These are phyloP conservation scores for Aquatica leii DNA, from an alignment of 2,888 invertebrate species.

Conservation along the genomic window DNA sequence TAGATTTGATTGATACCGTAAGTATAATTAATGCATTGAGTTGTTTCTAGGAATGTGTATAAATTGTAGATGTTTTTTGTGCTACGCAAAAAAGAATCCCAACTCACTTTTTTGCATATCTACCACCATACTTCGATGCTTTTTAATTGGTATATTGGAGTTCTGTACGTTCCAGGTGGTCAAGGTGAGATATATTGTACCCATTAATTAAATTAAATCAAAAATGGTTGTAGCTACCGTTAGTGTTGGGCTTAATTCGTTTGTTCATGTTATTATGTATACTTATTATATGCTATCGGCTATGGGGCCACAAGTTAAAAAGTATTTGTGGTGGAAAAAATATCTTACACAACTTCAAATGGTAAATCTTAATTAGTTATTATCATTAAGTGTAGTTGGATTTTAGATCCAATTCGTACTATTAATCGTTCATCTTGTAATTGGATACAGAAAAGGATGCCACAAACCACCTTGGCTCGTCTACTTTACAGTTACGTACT, in stretches of 20 bases:
- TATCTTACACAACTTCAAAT: conserved; percentile 90
- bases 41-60: not conserved
- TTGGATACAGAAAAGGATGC: conserved; percentile 39
- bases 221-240: conserved; percentile 76
- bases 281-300: conserved; percentile 87
- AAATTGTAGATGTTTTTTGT: conserved; percentile 77
- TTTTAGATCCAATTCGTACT: conserved; percentile 43
- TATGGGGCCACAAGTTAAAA: conserved; percentile 80
- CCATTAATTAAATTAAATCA: not conserved
- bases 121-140: conserved; percentile 95
- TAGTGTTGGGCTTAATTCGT: conserved; percentile 82
- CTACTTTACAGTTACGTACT: conserved; percentile 42
- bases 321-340: conserved; percentile 92
- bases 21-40: conserved; percentile 47
- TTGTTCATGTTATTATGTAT: conserved; percentile 93
- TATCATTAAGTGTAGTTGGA: too few species aligned
- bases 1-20: conserved; percentile 91
- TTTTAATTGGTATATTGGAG: conserved; percentile 78
- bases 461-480: conserved; percentile 41
- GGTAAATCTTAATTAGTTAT: too few species aligned
- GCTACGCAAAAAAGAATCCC: conserved; percentile 87
- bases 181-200: conserved; percentile 60
- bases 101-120: conserved; percentile 89
- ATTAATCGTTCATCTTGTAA: conserved; percentile 39
- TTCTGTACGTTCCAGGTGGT: conserved; percentile 70